Evolutionary conservation across 2,797 vertebrate genomes (phyloP).

Genomic region (Characodon lateralis): DNA sequence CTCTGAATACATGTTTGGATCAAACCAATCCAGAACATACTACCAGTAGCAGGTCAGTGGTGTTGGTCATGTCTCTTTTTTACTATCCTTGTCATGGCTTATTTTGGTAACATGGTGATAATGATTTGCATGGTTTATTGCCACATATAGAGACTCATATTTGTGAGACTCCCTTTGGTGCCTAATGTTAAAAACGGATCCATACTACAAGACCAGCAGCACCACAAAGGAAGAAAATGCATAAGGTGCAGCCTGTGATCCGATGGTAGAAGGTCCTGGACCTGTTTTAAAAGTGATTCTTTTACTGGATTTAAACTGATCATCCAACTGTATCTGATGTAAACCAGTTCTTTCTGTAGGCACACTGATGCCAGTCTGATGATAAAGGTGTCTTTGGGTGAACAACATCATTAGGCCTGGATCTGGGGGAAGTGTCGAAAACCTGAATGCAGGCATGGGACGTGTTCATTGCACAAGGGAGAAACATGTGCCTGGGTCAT

Average conservation of each 20-base stretch:
- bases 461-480: background rate
- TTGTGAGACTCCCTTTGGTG: too few species aligned
- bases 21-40: constrained; percentile 61
- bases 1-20: constrained; percentile 76
- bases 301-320: background rate
- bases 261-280: background rate
- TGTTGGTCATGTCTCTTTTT: background rate
- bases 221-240: background rate
- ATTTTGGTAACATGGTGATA: background rate
- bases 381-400: background rate
- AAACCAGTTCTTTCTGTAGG: background rate
- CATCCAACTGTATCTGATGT: background rate
- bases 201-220: too few species aligned
- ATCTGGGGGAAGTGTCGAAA: background rate
- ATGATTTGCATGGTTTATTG: background rate
- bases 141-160: background rate
- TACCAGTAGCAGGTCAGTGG: constrained; percentile 48
- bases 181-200: background rate
- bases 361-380: background rate
- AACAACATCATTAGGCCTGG: background rate
- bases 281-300: background rate
- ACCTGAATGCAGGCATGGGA: background rate
- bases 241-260: background rate
- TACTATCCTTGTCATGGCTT: background rate
- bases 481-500: background rate